Percentiles rank a stretch among this genome's conserved stretches.
Conservation (phyloP, 2,888 invertebrate species). For the Mechanitis mazaeus region DNA sequence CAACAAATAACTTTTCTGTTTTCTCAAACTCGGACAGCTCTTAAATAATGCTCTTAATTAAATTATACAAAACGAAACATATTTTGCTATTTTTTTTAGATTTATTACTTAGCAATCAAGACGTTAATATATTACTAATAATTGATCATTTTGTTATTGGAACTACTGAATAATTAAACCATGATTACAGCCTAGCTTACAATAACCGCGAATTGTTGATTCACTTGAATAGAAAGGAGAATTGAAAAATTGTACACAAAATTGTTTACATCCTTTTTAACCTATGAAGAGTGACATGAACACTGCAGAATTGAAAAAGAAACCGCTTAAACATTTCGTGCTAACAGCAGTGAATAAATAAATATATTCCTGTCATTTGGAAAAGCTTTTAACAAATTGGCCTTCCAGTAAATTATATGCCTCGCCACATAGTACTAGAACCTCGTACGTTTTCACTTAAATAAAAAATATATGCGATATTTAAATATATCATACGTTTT, state of each 20-base stretch:
- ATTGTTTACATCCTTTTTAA: conserved; percentile 55
- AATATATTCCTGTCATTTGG: too few species aligned
- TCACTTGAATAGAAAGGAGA: conserved; percentile 20
- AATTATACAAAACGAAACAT: conserved; percentile 46
- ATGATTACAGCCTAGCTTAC: neutral
- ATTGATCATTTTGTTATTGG: too few species aligned
- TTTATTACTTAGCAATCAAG: too few species aligned
- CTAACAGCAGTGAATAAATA: neutral
- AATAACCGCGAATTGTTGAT: conserved; percentile 1
- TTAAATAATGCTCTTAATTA: conserved; percentile 70
- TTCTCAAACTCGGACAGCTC: conserved; percentile 71
- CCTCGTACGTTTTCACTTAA: too few species aligned
- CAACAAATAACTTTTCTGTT: conserved; percentile 74
- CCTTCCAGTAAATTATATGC: too few species aligned
- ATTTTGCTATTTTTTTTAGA: conserved; percentile 12
- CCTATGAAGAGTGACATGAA: conserved; percentile 38
- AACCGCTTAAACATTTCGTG: conserved; percentile 11
- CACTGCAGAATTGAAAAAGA: conserved; percentile 19
- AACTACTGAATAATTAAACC: neutral
- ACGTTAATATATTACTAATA: too few species aligned
- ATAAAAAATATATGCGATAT: too few species aligned
- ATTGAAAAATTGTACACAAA: conserved; percentile 51
- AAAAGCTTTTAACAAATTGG: too few species aligned
- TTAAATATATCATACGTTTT: too few species aligned
- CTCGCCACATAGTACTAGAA: too few species aligned